A percentile compares a stretch with the other conserved stretches of the same genome.
These are phyloP conservation scores for Epirrita christyi DNA, from an alignment of 2,888 invertebrate species.

Conservation along the genomic window DNA sequence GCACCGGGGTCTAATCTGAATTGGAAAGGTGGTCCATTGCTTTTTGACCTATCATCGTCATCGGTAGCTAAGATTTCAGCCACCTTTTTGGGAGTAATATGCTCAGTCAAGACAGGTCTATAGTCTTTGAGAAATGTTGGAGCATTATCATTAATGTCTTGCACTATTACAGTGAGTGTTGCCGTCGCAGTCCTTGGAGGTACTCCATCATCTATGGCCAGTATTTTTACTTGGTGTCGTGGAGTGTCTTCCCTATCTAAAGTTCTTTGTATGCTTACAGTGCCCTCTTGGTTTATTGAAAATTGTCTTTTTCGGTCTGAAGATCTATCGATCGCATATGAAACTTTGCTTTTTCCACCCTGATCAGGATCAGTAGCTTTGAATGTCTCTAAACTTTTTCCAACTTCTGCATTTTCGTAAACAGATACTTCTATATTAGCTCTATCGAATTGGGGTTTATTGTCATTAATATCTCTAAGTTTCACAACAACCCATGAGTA, in stretches of 20 bases:
- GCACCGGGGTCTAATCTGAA: conserved; percentile 97
- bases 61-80: conserved; percentile 97
- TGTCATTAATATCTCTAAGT: conserved; percentile 98
- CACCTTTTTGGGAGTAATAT: conserved; percentile 95
- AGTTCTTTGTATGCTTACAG: conserved; percentile 96
- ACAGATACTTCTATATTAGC: conserved; percentile 97
- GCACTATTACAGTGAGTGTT: conserved; percentile 96
- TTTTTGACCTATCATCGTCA: conserved; percentile 96
- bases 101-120: conserved; percentile 96
- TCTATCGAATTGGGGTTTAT: conserved; percentile 97
- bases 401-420: conserved; percentile 96
- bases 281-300: conserved; percentile 97
- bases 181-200: conserved; percentile 97
- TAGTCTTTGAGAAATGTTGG: conserved; percentile 97
- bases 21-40: conserved; percentile 98
- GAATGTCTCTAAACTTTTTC: conserved; percentile 96
- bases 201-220: conserved; percentile 97
- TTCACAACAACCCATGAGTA: conserved; percentile 98
- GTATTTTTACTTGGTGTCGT: conserved; percentile 97
- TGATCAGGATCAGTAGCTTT: conserved; percentile 98
- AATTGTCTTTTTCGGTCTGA: conserved; percentile 97
- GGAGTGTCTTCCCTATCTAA: conserved; percentile 98
- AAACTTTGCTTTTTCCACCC: conserved; percentile 95
- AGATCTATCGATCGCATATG: conserved; percentile 95
- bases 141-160: conserved; percentile 97